A percentile compares a stretch with the other conserved stretches of the same genome.
Conservation (phyloP, 2,797 vertebrate species). For the Eutrigla gurnardus region DNA sequence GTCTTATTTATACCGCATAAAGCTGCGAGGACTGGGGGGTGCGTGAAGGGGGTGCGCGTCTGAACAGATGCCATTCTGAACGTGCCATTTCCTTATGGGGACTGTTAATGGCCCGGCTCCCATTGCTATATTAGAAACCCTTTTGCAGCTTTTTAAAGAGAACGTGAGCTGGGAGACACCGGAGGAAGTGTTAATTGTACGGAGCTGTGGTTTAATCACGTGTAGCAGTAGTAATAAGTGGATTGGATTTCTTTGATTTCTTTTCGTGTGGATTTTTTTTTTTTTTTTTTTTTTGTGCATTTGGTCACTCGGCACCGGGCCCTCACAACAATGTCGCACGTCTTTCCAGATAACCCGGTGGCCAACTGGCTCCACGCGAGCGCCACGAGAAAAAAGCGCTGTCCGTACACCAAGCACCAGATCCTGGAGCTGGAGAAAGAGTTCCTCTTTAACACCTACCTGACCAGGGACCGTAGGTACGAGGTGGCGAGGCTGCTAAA, state of each 20-base stretch:
- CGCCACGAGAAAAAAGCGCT: slow-evolving; percentile 95
- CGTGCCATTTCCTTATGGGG: slow-evolving; percentile 74
- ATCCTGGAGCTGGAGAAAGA: slow-evolving; percentile 97
- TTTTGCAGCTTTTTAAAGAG: slow-evolving; percentile 37
- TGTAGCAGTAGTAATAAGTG: neutral
- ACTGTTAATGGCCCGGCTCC: slow-evolving; percentile 62
- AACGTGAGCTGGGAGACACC: slow-evolving; percentile 12
- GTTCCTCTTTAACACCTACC: slow-evolving; percentile 98
- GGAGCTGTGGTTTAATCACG: slow-evolving; percentile 19
- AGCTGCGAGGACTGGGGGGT: slow-evolving; percentile 49
- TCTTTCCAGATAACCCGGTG: slow-evolving; percentile 91
- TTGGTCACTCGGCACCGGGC: slow-evolving; percentile 49
- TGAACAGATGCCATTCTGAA: slow-evolving; percentile 68
- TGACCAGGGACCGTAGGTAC: slow-evolving; percentile 96
- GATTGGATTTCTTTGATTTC: neutral
- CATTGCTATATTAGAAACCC: slow-evolving; percentile 54
- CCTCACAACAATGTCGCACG: slow-evolving; percentile 63
- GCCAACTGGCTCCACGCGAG: slow-evolving; percentile 97
- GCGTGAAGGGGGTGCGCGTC: slow-evolving; percentile 55
- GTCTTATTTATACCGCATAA: slow-evolving; percentile 62
- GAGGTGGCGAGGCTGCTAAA: slow-evolving; percentile 94
- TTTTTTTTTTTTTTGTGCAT: slow-evolving; percentile 24
- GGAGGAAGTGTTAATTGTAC: neutral
- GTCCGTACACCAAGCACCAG: slow-evolving; percentile 96
- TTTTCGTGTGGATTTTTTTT: neutral